These are phyloP conservation scores for Chelonus insularis DNA, from an alignment of 1,140 invertebrate species.

Conservation along the genomic window DNA sequence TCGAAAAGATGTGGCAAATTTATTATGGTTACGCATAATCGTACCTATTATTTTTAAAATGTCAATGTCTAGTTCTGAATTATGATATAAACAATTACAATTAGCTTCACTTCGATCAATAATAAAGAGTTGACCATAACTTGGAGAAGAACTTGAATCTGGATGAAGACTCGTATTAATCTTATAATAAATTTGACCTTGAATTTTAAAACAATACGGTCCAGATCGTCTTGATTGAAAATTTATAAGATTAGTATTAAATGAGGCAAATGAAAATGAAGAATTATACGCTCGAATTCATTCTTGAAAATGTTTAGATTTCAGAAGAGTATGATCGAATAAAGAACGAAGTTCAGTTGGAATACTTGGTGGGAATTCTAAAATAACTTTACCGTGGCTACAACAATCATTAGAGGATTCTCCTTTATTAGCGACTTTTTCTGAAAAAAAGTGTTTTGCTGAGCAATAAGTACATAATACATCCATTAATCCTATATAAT, in stretches of 20 bases:
- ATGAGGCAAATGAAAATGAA: constrained; percentile 15
- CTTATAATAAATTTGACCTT: constrained; percentile 1
- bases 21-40: background rate
- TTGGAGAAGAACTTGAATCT: background rate
- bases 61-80: background rate
- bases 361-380: no score
- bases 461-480: no score
- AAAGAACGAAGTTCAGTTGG: no score
- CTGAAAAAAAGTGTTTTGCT: no score
- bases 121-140: constrained; percentile 16
- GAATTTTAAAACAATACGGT: constrained; percentile 16
- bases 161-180: background rate
- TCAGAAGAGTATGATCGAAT: no score
- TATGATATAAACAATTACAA: background rate
- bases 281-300: no score
- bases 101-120: constrained; percentile 6
- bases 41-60: background rate
- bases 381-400: no score
- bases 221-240: background rate
- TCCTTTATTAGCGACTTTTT: no score
- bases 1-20: background rate
- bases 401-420: no score
- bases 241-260: constrained; percentile 15
- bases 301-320: no score
- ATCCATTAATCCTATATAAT: no score